Percentiles rank a stretch among this genome's conserved stretches.
Conservation (phyloP, 2,888 invertebrate species). For the Chydorus sphaericus region DNA sequence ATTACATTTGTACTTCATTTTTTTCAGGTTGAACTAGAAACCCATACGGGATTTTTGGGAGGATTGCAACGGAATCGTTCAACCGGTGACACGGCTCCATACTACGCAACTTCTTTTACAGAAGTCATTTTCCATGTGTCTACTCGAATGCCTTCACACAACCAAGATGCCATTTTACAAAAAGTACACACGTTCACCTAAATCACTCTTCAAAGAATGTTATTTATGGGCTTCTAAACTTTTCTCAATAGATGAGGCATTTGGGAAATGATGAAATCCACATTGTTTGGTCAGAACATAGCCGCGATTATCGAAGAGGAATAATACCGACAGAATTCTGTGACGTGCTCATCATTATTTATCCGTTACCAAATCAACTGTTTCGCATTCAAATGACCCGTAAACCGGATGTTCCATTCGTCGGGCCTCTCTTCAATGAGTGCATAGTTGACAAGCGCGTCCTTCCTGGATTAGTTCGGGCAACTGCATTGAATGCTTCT, state of each 20-base stretch:
- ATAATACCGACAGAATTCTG: conserved; percentile 98
- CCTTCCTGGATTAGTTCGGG: conserved; percentile 70
- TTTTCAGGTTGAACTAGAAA: conserved; percentile 65
- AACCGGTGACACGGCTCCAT: conserved; percentile 86
- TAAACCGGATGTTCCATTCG: conserved; percentile 78
- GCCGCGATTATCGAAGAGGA: conserved; percentile 83
- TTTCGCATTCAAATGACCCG: conserved; percentile 76
- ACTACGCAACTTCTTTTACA: conserved; percentile 79
- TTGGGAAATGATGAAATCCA: conserved; percentile 97
- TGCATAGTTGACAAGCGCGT: conserved; percentile 56
- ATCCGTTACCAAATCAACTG: conserved; percentile 69
- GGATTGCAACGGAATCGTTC: conserved; percentile 80
- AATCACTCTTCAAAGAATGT: not conserved
- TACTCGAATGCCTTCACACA: conserved; percentile 86
- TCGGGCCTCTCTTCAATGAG: conserved; percentile 92
- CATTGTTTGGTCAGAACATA: conserved; percentile 98
- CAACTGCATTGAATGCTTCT: conserved; percentile 83
- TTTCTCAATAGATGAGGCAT: conserved; percentile 59
- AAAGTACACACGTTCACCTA: conserved; percentile 41
- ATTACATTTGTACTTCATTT: conserved; percentile 7
- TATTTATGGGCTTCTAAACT: not conserved
- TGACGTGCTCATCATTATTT: conserved; percentile 91
- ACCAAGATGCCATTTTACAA: conserved; percentile 69
- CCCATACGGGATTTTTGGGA: conserved; percentile 88
- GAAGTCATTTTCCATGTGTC: conserved; percentile 97